These are phyloP conservation scores for Botrylloides violaceus DNA, from an alignment of 23 tunicate genomes.

Conservation along the genomic window DNA sequence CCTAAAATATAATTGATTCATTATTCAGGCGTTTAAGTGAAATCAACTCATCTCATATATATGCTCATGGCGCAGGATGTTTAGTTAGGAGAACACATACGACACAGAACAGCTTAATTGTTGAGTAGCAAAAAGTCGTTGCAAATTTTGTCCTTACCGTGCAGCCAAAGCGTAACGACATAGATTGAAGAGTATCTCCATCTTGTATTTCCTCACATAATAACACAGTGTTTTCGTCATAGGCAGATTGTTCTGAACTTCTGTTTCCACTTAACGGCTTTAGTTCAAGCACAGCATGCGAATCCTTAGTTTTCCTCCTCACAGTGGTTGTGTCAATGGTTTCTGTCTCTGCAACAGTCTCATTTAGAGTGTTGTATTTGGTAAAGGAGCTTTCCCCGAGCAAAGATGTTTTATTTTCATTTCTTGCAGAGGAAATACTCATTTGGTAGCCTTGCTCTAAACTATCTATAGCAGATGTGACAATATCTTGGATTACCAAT, in stretches of 20 bases:
- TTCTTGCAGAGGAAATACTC: neutral
- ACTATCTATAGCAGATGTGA: too few relatives aligned
- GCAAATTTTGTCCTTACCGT: too few relatives aligned
- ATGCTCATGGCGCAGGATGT: neutral
- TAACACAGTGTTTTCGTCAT: conserved; percentile 32
- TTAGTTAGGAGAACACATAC: too few relatives aligned
- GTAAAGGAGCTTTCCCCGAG: neutral
- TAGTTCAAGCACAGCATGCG: neutral
- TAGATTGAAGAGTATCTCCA: conserved; percentile 71
- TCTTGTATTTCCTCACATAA: conserved; percentile 64
- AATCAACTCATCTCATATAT: neutral
- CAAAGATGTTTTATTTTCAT: neutral
- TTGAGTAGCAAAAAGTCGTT: too few relatives aligned
- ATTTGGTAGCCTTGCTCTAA: too few relatives aligned
- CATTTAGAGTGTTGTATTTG: neutral
- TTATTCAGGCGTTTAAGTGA: too few relatives aligned
- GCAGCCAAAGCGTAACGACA: conserved; percentile 81
- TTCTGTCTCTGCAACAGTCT: neutral
- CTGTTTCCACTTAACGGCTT: neutral
- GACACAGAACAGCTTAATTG: too few relatives aligned
- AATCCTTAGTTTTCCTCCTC: neutral
- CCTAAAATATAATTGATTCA: too few relatives aligned
- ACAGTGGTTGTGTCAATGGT: neutral
- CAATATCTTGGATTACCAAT: too few relatives aligned
- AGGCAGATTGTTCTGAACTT: neutral